Percentiles rank a stretch among this genome's conserved stretches.
Conservation (phyloP, 2,797 vertebrate genomes). For the Sebastiscus albofasciatus region DNA sequence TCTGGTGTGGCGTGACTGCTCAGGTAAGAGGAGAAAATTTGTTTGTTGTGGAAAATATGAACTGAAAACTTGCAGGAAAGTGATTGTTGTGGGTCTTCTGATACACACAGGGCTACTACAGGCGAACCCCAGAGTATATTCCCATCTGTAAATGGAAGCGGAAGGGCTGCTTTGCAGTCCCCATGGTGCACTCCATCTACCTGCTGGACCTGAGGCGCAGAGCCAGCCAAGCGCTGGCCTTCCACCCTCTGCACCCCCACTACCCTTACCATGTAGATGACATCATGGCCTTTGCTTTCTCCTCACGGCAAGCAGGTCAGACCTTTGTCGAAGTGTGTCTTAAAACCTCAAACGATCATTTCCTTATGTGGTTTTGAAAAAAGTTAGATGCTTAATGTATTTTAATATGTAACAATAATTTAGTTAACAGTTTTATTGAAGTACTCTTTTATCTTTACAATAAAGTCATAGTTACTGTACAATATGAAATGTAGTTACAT, state of each 20-base stretch:
- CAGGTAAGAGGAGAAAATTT: slow-evolving; percentile 77
- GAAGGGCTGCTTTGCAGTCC: slow-evolving; percentile 87
- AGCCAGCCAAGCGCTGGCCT: slow-evolving; percentile 80
- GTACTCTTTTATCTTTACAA: neutral
- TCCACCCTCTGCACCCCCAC: slow-evolving; percentile 86
- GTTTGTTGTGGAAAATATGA: too few species aligned
- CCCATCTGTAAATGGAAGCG: slow-evolving; percentile 88
- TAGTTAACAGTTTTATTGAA: neutral
- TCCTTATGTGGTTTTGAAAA: too few species aligned
- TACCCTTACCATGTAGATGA: slow-evolving; percentile 90
- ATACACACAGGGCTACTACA: slow-evolving; percentile 88
- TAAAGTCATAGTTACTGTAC: too few species aligned
- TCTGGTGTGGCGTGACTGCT: slow-evolving; percentile 92
- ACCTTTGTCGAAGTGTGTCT: neutral
- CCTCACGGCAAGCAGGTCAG: slow-evolving; percentile 87
- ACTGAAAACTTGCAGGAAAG: neutral
- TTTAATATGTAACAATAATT: neutral
- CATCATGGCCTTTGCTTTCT: slow-evolving; percentile 92
- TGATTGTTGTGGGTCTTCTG: neutral
- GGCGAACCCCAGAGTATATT: slow-evolving; percentile 87
- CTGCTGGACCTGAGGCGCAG: slow-evolving; percentile 89
- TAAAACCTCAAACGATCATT: too few species aligned
- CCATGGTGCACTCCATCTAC: slow-evolving; percentile 92
- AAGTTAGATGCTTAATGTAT: neutral
- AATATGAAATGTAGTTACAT: too few species aligned